Percentiles rank a stretch among this genome's conserved stretches.
phyloP scores from a whole-genome alignment of 2,888 invertebrate species.

The Azorinus chamasolen region DNA sequence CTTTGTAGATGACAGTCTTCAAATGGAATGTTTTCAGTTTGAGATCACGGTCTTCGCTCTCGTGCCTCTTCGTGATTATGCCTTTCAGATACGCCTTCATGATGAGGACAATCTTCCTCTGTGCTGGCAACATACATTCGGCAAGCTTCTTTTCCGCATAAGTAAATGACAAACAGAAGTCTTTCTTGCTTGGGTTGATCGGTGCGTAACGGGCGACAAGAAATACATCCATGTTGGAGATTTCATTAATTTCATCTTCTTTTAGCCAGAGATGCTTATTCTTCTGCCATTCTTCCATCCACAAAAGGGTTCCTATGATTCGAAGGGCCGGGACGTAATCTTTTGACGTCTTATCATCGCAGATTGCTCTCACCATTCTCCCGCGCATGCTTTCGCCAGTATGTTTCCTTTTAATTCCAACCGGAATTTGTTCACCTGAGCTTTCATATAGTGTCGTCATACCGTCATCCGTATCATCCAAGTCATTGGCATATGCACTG shows the following conservation, averaged over 20 bases:
- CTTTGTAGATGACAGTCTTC: constrained; percentile 62
- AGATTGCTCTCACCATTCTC: constrained; percentile 35
- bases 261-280: constrained; percentile 51
- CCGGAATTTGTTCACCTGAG: too few species aligned
- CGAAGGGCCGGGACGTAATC: constrained; percentile 65
- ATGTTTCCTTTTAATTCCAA: too few species aligned
- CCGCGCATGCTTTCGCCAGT: too few species aligned
- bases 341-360: constrained; percentile 46
- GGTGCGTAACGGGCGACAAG: constrained; percentile 63
- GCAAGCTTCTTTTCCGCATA: constrained; percentile 59
- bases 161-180: constrained; percentile 67
- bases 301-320: constrained; percentile 46
- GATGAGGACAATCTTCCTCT: constrained; percentile 51
- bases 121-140: constrained; percentile 35
- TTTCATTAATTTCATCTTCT: constrained; percentile 34
- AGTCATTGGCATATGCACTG: too few species aligned
- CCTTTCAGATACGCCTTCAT: constrained; percentile 62
- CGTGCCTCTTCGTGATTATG: constrained; percentile 21
- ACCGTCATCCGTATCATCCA: constrained; percentile 1
- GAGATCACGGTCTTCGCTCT: constrained; percentile 3
- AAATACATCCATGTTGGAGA: constrained; percentile 54
- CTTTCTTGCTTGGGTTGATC: constrained; percentile 35
- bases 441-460: not conserved
- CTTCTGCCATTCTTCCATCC: constrained; percentile 46
- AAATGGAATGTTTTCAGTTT: constrained; percentile 61